phyloP scores from a whole-genome alignment of 2,888 invertebrate species.

The Agrochola macilenta region DNA sequence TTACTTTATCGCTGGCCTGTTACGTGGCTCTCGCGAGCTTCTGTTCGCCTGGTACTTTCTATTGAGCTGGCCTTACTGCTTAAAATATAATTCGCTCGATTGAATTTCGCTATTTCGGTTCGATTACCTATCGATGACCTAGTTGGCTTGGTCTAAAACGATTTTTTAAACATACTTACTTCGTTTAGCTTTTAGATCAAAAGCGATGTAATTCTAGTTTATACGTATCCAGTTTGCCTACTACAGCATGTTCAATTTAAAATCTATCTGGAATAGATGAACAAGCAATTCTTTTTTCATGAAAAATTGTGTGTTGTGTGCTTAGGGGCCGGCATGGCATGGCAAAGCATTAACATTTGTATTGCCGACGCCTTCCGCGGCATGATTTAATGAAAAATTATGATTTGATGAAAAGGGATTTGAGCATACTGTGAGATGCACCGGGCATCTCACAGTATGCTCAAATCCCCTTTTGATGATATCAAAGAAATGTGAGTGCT shows the following conservation, averaged over 20 bases:
- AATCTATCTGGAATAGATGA: neutral
- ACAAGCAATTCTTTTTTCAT: neutral
- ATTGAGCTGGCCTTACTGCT: conserved; percentile 40
- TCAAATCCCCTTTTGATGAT: too few species aligned
- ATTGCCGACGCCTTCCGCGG: too few species aligned
- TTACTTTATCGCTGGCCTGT: conserved; percentile 61
- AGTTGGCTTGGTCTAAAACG: conserved; percentile 20
- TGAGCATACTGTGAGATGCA: too few species aligned
- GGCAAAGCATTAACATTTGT: too few species aligned
- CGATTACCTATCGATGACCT: conserved; percentile 30
- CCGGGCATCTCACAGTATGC: too few species aligned
- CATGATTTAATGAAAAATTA: too few species aligned
- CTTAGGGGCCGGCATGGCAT: too few species aligned
- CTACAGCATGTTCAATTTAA: neutral
- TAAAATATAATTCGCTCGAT: conserved; percentile 59
- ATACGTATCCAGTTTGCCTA: neutral
- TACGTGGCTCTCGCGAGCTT: conserved; percentile 60
- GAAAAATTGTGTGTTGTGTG: neutral
- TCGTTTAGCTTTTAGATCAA: conserved; percentile 14
- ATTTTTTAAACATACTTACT: conserved; percentile 2
- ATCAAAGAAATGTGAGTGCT: too few species aligned
- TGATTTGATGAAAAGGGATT: too few species aligned
- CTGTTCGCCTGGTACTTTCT: conserved; percentile 54
- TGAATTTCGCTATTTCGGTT: conserved; percentile 56
- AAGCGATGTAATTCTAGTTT: neutral